Evolutionary conservation across 1,140 invertebrate genomes (phyloP).

Genomic region (Drosophila bocqueti): DNA sequence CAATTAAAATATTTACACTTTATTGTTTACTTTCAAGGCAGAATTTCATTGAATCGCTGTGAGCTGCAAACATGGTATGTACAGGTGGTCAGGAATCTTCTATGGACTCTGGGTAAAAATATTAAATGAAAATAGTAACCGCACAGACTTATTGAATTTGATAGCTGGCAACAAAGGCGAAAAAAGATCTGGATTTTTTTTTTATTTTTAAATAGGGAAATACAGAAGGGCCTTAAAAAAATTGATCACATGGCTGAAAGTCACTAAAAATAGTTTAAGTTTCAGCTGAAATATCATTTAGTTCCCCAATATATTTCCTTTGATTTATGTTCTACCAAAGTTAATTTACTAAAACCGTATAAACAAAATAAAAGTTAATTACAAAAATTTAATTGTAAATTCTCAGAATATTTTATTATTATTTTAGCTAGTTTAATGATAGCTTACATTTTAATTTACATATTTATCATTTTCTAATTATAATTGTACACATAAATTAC

Average conservation of each 20-base stretch:
- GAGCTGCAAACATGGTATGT: slow-evolving; percentile 7
- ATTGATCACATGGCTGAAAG: background rate
- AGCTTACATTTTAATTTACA: background rate
- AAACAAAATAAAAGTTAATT: background rate
- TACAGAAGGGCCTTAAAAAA: background rate
- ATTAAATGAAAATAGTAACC: background rate
- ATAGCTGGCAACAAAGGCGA: background rate
- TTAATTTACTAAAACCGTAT: background rate
- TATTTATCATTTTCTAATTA: background rate
- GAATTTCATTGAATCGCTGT: slow-evolving; percentile 19
- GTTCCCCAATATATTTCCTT: background rate
- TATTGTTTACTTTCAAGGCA: slow-evolving; percentile 8
- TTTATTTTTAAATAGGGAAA: background rate
- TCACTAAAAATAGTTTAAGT: background rate
- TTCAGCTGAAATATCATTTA: background rate
- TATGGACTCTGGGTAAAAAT: background rate
- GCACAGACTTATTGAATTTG: background rate
- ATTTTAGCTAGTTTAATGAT: background rate
- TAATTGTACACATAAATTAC: background rate
- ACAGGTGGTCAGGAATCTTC: slow-evolving; percentile 17
- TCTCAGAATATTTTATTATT: background rate
- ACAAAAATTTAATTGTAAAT: background rate
- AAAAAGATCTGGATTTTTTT: background rate
- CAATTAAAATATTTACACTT: slow-evolving; percentile 34
- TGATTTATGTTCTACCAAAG: background rate